A percentile compares a stretch with the other conserved stretches of the same genome.
Conservation (phyloP, 1,140 invertebrate species). For the Trichogramma pretiosum region DNA sequence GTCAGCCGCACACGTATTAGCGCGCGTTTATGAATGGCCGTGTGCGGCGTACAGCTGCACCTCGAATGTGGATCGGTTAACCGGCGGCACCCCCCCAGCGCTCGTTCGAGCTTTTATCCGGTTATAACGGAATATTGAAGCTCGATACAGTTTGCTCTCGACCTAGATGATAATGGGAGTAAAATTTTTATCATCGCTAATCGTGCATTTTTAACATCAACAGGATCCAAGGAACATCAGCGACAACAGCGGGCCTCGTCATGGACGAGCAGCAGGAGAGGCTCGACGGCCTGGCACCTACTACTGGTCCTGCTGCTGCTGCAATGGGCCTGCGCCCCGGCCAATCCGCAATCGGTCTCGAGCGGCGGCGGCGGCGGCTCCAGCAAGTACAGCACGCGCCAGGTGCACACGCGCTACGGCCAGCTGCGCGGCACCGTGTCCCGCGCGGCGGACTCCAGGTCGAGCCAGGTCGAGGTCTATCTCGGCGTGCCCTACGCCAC, state of each 20-base stretch:
- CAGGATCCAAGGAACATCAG: not conserved
- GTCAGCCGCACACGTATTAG: no score
- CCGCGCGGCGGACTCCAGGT: constrained; percentile 57
- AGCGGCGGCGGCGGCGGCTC: constrained; percentile 37
- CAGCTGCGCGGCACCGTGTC: constrained; percentile 74
- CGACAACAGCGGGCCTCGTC: not conserved
- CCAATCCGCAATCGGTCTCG: constrained; percentile 36
- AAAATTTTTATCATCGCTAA: not conserved
- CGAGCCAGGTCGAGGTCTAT: constrained; percentile 71
- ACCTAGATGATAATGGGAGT: no score
- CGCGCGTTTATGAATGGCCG: no score
- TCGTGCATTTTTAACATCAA: not conserved
- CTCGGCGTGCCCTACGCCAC: constrained; percentile 90
- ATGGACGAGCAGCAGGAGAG: not conserved
- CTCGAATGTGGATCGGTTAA: no score
- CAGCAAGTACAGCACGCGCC: constrained; percentile 69
- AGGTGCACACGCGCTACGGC: constrained; percentile 81
- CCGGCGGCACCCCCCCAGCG: no score
- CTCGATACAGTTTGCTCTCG: no score
- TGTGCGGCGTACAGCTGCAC: no score
- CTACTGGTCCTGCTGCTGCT: not conserved
- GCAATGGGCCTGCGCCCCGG: constrained; percentile 10
- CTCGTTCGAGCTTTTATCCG: no score
- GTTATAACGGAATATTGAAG: no score
- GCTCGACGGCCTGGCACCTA: not conserved